Percentiles rank a stretch among this genome's conserved stretches.
Evolutionary conservation across 2,888 invertebrate species (phyloP).

Genomic region (Spatulosminthurus flaviceps): DNA sequence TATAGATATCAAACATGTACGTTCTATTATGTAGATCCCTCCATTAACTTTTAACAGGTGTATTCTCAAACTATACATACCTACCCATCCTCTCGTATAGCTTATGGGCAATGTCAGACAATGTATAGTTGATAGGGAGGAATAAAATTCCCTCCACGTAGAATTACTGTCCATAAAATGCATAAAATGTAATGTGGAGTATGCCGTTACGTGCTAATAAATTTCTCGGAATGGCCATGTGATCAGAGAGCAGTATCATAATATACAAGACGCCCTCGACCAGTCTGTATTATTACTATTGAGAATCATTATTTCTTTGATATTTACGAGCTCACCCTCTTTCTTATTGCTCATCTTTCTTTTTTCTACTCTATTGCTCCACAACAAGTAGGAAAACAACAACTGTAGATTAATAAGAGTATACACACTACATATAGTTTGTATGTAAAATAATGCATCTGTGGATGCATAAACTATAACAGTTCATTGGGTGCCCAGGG

Average conservation of each 20-base stretch:
- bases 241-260: constrained; percentile 9
- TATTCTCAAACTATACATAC: no score
- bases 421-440: no score
- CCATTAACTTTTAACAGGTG: no score
- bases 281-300: constrained; percentile 43
- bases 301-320: constrained; percentile 36
- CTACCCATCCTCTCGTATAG: no score
- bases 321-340: constrained; percentile 40
- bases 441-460: no score
- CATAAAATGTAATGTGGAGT: constrained; percentile 51
- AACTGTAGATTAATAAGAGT: no score
- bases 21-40: background rate
- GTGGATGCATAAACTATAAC: no score
- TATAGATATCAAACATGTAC: background rate
- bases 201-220: constrained; percentile 53
- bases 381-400: no score
- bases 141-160: constrained; percentile 40
- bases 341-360: constrained; percentile 15
- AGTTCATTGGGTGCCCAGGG: no score
- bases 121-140: background rate
- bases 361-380: background rate
- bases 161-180: constrained; percentile 44
- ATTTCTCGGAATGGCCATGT: constrained; percentile 46
- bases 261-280: constrained; percentile 20
- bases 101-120: background rate